Percentiles rank a stretch among this genome's conserved stretches.
Evolutionary conservation across 2,797 vertebrate species (phyloP).

Genomic region (Pipistrellus pygmaeus): DNA sequence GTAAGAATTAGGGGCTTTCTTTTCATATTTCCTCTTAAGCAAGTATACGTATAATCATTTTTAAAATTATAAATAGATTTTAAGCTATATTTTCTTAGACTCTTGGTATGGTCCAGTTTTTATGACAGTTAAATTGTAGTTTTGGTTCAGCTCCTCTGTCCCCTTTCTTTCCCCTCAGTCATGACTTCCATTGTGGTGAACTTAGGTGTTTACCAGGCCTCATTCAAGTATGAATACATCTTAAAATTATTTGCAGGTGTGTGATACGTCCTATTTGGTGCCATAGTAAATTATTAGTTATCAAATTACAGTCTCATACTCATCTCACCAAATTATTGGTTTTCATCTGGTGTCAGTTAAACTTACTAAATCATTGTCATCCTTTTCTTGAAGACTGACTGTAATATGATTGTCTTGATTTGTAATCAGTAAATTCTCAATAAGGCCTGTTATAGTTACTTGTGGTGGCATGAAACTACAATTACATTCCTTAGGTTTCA

Average conservation of each 20-base stretch:
- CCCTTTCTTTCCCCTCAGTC: not conserved
- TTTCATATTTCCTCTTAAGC: not conserved
- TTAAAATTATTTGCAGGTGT: not conserved
- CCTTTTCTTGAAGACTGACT: not conserved
- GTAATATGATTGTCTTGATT: not conserved
- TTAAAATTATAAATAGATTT: constrained; percentile 19
- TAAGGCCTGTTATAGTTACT: not conserved
- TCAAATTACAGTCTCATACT: not conserved
- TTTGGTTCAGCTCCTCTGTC: not conserved
- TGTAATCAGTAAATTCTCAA: not conserved
- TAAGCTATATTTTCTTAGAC: not conserved
- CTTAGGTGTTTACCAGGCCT: not conserved
- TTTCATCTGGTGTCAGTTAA: not conserved
- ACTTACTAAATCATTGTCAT: not conserved
- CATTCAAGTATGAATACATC: not conserved
- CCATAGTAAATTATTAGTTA: not conserved
- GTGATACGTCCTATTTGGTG: not conserved
- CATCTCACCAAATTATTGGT: not conserved
- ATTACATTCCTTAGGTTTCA: not conserved
- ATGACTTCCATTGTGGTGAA: not conserved
- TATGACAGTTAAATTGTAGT: not conserved
- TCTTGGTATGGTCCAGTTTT: not conserved
- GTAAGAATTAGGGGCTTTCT: not conserved
- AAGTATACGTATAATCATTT: not conserved
- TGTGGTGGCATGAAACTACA: not conserved